Base-by-base conservation (phyloP, 2,888 invertebrate species). In the Tholera decimalis region DNA sequence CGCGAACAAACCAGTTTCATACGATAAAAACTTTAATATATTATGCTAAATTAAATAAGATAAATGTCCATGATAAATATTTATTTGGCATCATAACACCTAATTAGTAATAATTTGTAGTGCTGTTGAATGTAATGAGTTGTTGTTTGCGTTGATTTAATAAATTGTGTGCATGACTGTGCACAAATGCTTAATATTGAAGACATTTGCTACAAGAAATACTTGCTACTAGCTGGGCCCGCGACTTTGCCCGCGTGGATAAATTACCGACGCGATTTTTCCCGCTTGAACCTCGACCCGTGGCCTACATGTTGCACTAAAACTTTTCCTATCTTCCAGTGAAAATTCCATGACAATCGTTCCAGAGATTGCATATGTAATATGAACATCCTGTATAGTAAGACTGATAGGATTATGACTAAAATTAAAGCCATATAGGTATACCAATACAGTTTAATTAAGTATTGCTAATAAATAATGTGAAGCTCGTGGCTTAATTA, bases 71-170 rank as follows among this genome's bases (percentile, higher is more conserved):
- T 84, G 88, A 92, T 91, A 90, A 86, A 76, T 80, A 70, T 83
- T 74, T 85, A 85, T 85, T 83, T 84, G 77, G 76, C 77, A 84
- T 84, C 86, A 85, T 91, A 91, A 90, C 91, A 91, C 89, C 87
- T 88, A 90, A 92, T 93, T 92, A 91, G 88, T 81, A 80, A 74
- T 67, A 76, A 84, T 89, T 90, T 49, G 20, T 89, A 80, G 87
- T 90, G 87, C 80, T 87, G 88, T 88, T 89, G 77, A 73, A 80
- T 28, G 26, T 20, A 11, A 9, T 18, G 0, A 9, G n/a, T 53
- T 24, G 35, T 37, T 62, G 28, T 37, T 62, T 7, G 9, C n/a
- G n/a, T 57, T 43, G 8, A 18, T 9, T 20, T 33, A 4, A 9
- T 37, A 37, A 33, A 39, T 33, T 26, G 7, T 3, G 28, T 43